phyloP scores from a whole-genome alignment of 2,888 invertebrate genomes.

The Nephrotoma guestfalica region DNA sequence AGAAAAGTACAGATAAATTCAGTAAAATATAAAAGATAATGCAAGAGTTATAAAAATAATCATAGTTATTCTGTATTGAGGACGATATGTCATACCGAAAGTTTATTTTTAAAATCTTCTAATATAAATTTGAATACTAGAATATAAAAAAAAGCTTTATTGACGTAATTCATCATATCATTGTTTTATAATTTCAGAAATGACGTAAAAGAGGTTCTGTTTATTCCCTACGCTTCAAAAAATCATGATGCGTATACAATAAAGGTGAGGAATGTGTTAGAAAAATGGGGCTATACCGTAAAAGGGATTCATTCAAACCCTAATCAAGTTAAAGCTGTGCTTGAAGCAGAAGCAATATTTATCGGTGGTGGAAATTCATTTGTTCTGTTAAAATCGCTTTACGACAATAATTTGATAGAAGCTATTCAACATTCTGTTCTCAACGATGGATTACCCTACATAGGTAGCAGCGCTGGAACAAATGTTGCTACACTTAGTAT shows the following conservation, averaged over 20 bases:
- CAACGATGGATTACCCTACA: slow-evolving; percentile 49
- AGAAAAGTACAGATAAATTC: too few relatives aligned
- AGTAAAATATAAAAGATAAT: too few relatives aligned
- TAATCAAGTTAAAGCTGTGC: slow-evolving; percentile 41
- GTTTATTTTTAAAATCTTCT: too few relatives aligned
- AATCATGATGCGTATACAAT: slow-evolving; percentile 50
- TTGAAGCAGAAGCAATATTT: slow-evolving; percentile 52
- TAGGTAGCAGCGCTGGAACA: slow-evolving; percentile 69
- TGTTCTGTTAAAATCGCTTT: slow-evolving; percentile 50
- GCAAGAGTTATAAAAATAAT: too few relatives aligned
- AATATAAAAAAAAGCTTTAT: too few relatives aligned
- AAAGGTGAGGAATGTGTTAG: slow-evolving; percentile 41
- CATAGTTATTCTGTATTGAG: too few relatives aligned
- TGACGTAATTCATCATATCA: slow-evolving; percentile 6
- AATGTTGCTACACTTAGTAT: slow-evolving; percentile 70
- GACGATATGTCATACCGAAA: too few relatives aligned
- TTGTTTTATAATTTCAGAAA: slow-evolving; percentile 35
- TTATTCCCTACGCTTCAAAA: slow-evolving; percentile 59
- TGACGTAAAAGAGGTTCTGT: slow-evolving; percentile 47
- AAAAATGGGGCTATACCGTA: slow-evolving; percentile 48
- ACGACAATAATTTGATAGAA: slow-evolving; percentile 48
- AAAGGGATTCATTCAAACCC: slow-evolving; percentile 47
- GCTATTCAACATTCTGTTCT: slow-evolving; percentile 47
- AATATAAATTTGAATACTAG: too few relatives aligned
- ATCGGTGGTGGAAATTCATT: slow-evolving; percentile 75